phyloP scores from a whole-genome alignment of 2,888 invertebrate genomes.

The Mythimna vitellina region DNA sequence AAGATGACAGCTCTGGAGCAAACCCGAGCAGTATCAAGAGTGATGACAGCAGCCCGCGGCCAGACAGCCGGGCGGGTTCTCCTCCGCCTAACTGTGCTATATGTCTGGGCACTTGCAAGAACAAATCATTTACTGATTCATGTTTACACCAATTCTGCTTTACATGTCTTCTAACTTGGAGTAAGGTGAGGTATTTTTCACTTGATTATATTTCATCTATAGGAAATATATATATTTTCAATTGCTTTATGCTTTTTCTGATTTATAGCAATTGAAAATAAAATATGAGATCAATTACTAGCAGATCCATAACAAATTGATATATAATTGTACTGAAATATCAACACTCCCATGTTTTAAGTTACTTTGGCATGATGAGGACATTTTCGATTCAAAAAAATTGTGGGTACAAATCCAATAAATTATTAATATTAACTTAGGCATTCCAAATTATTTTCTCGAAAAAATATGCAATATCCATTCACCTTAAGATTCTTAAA shows the following conservation, averaged over 20 bases:
- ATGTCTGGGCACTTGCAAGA: conserved; percentile 96
- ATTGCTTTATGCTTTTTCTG: background rate
- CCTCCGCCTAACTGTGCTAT: conserved; percentile 98
- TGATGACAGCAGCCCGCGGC: conserved; percentile 86
- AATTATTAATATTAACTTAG: too few relatives aligned
- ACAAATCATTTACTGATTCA: conserved; percentile 97
- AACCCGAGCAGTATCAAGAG: conserved; percentile 87
- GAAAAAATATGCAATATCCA: too few relatives aligned
- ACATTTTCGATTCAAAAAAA: background rate
- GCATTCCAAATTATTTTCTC: too few relatives aligned
- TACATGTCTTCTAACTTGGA: conserved; percentile 97
- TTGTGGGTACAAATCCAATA: too few relatives aligned
- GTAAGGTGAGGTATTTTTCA: conserved; percentile 92
- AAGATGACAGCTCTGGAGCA: conserved; percentile 80
- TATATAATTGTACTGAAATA: conserved; percentile 14
- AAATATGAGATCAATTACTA: background rate
- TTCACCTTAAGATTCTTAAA: too few relatives aligned
- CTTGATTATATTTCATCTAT: background rate
- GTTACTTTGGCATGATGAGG: background rate
- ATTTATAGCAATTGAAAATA: background rate
- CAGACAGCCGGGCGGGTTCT: conserved; percentile 86
- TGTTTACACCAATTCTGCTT: conserved; percentile 99
- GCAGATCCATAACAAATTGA: conserved; percentile 19
- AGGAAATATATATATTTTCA: background rate
- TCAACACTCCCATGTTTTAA: background rate